phyloP scores from a whole-genome alignment of 2,888 invertebrate genomes.

The Synanthedon tipuliformis region DNA sequence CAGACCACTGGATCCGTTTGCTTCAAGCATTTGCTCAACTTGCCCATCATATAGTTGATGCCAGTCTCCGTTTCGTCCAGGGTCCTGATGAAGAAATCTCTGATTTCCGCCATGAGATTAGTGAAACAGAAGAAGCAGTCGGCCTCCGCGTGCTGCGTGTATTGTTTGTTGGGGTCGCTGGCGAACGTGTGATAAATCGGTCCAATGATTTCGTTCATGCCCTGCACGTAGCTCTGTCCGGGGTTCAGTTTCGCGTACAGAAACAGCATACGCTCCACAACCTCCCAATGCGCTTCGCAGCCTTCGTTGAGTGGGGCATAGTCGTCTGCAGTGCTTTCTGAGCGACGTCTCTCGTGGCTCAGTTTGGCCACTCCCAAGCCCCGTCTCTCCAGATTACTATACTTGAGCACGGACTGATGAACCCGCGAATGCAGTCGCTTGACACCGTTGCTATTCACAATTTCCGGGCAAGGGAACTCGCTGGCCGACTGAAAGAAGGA shows the following conservation, averaged over 20 bases:
- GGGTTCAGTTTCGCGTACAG: conserved; percentile 98
- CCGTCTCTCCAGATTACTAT: conserved; percentile 88
- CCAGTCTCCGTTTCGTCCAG: conserved; percentile 94
- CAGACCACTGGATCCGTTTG: conserved; percentile 82
- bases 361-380: conserved; percentile 89
- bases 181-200: conserved; percentile 98
- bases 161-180: conserved; percentile 83
- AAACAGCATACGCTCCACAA: conserved; percentile 95
- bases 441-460: conserved; percentile 82
- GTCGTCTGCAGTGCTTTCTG: conserved; percentile 72
- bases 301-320: conserved; percentile 90
- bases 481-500: conserved; percentile 96
- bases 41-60: conserved; percentile 90
- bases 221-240: conserved; percentile 95
- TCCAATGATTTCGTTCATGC: conserved; percentile 99
- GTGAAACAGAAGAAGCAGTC: conserved; percentile 99
- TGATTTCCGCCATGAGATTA: conserved; percentile 96
- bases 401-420: conserved; percentile 85
- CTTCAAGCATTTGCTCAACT: conserved; percentile 81
- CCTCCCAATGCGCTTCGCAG: conserved; percentile 98
- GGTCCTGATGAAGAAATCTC: conserved; percentile 97
- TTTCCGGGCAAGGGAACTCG: conserved; percentile 86
- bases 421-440: conserved; percentile 91
- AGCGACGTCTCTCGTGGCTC: conserved; percentile 74
- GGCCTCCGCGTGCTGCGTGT: conserved; percentile 91